These are phyloP conservation scores for Drosophila mayri DNA, from an alignment of 1,140 invertebrate genomes.

Conservation along the genomic window DNA sequence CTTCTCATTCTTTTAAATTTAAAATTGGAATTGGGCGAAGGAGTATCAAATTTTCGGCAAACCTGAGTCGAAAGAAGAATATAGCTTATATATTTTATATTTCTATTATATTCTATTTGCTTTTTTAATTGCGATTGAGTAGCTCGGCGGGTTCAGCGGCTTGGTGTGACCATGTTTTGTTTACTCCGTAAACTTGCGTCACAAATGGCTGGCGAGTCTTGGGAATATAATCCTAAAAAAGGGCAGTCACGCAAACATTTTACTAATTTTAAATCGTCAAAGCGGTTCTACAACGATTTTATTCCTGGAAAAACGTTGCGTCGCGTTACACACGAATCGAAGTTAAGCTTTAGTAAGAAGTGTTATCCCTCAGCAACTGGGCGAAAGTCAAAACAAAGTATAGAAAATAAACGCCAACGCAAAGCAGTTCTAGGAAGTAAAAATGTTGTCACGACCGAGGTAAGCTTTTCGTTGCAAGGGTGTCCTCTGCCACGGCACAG, in stretches of 20 bases:
- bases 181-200: no score
- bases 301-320: conserved; percentile 27
- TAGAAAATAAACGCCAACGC: conserved; percentile 17
- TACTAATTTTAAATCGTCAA: neutral
- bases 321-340: neutral
- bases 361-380: conserved; percentile 45
- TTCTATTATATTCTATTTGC: no score
- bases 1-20: no score
- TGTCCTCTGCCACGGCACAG: conserved; percentile 15
- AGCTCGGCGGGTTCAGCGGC: no score
- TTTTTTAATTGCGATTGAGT: no score
- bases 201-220: neutral
- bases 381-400: conserved; percentile 34
- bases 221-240: neutral
- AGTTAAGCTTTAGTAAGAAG: conserved; percentile 34
- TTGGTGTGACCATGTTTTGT: neutral
- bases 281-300: neutral
- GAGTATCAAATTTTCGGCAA: no score
- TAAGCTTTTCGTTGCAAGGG: conserved; percentile 47
- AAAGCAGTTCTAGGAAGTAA: conserved; percentile 59
- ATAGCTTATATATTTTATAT: no score
- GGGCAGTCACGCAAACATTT: neutral
- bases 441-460: conserved; percentile 79
- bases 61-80: no score
- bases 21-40: no score